Percentiles rank a stretch among this genome's conserved stretches.
Evolutionary conservation across 1,140 invertebrate species (phyloP).

Genomic region (Mamestra configurata): DNA sequence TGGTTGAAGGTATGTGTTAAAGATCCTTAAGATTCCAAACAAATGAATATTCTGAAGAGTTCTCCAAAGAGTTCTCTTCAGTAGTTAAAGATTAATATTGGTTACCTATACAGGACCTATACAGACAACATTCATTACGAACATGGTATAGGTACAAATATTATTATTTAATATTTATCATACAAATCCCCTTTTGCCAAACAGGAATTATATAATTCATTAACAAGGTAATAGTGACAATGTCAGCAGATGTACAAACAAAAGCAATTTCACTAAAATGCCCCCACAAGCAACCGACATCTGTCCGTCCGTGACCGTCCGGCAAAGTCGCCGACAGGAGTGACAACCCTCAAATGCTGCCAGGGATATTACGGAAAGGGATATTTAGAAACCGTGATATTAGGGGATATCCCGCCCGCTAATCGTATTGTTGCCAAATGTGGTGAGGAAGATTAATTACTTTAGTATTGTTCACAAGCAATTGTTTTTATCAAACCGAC

Average conservation of each 20-base stretch:
- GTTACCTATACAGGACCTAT: no score
- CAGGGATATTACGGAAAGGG: slow-evolving; percentile 19
- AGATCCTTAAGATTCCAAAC: no score
- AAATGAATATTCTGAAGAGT: no score
- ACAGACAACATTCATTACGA: no score
- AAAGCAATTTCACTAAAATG: slow-evolving; percentile 56
- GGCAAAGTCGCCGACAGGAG: slow-evolving; percentile 8
- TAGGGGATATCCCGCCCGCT: slow-evolving; percentile 10
- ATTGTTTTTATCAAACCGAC: slow-evolving; percentile 9
- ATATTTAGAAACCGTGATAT: slow-evolving; percentile 30
- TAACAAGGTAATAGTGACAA: slow-evolving; percentile 24
- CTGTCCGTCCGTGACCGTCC: background rate
- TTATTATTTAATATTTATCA: no score
- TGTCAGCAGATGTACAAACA: slow-evolving; percentile 42
- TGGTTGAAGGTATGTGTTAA: no score
- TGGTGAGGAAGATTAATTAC: slow-evolving; percentile 26
- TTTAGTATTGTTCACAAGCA: slow-evolving; percentile 4
- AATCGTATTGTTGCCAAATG: slow-evolving; percentile 37
- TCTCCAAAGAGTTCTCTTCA: no score
- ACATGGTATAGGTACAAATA: no score
- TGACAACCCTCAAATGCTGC: slow-evolving; percentile 38
- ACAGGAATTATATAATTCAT: slow-evolving; percentile 36
- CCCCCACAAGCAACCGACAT: slow-evolving; percentile 12
- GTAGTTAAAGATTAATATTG: no score
- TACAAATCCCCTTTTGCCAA: background rate